Base-by-base conservation (phyloP, 2,113 vertebrate species). In the Callipepla squamata region DNA sequence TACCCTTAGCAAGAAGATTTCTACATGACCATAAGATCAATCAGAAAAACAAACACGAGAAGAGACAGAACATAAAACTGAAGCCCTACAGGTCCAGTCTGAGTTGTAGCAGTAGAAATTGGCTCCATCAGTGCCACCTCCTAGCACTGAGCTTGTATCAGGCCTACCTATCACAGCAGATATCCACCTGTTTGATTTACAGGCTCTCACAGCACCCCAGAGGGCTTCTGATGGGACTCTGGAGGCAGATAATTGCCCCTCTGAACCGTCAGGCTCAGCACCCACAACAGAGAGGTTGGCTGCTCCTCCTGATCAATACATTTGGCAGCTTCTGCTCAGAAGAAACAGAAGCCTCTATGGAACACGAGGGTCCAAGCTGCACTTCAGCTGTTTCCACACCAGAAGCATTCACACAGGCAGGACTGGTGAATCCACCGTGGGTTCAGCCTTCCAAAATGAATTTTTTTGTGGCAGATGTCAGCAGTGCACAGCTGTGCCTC, bases 1-100 rank as follows among this genome's bases (percentile, higher is more conserved):
- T 3, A 45, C 13, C 21, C n/a, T 42, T 30, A 28, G 14, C 11
- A 44, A 45, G 38, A 11, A 4, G 28, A 8, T 13, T 50, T 28
- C 26, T 2, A 0, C 3, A 1, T 9, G 18, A 3, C 23, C 26
- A 9, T 23, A 1, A 23, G 32, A 44, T 3, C 21, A 44, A 32
- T 34, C 32, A 25, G 36, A n/a, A 42, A 15, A 42, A 16, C 38
- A 36, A 32, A 7, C 13, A 0, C 0, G 6, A 68, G 23, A 16
- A 6, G 38, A 19, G 16, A 10, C 21, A 6, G 17, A 26, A 42
- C 9, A n/a, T 13, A 16, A 19, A 2, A 25, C 11, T 23, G 34
- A 36, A 50, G 32, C 69, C 36, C 11, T 13, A 32, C 25, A 11
- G 26, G 6, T 50, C 69, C 63, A 25, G 42, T 2, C 8, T 0